Evolutionary conservation across 1,140 invertebrate genomes (phyloP), one percentile per base, ranked within the genome.

Genomic region (Telenomus remus): DNA sequence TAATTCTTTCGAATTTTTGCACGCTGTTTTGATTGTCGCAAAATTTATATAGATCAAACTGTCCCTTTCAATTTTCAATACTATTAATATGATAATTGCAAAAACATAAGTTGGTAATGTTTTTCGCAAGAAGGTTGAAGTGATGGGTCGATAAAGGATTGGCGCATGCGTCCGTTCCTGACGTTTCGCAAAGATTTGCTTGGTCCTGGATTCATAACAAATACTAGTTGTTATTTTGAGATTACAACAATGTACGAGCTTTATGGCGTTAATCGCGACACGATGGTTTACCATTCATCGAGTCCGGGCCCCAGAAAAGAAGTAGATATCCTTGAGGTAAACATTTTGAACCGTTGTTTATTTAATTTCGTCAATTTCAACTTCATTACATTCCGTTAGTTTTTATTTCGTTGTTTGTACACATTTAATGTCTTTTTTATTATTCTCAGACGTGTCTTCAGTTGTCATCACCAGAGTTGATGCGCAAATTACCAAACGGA

Each of bases 401-500:
- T n/a, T n/a, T n/a, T n/a, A 6, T 35, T 35, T 35, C 5, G 5
- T 35, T 35, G 34, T 10, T 6, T 35, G 34, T 10, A 10, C 34
- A 35, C 5, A 35, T 35, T 35, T 35, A 35, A 6, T 35, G 10
- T 35, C 10, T 35, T 6, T 35, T 35, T 35, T 35, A 43, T 43
- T n/a, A 14, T 73, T 66, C n/a, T 35, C 73, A 88, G 87, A 88
- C 86, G 44, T 87, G 87, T 74, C 68, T 87, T n/a, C 86, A 87
- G 65, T 75, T 87, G 35, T 87, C 87, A 11, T 87, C 87, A 2
- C 86, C 86, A 13, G 87, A 87, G 77, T 57, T 88, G 27, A 86
- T 86, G 79, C 81, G 86, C 76, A 88, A 88, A 81, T 63, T 87
- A 64, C 84, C 87, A 50, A 87, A 86, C 27, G 84, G 85, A n/a